Evolutionary conservation across 2,888 invertebrate genomes (phyloP).

Genomic region (Scaptodrosophila latifasciaeformis): DNA sequence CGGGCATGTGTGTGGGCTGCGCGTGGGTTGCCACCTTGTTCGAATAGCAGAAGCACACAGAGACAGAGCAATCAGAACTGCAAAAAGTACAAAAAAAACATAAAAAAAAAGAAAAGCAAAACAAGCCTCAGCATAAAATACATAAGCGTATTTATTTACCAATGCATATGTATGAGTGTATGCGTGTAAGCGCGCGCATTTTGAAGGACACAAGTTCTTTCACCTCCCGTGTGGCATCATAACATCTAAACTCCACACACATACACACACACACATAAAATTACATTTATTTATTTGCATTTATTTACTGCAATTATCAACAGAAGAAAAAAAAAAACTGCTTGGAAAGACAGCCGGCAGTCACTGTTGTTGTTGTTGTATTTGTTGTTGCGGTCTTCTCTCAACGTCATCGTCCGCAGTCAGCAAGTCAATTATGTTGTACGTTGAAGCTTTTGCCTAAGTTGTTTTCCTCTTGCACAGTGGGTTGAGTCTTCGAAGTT

Average conservation of each 20-base stretch:
- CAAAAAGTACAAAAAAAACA: constrained; percentile 1
- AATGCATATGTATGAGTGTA: neutral
- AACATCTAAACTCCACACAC: constrained; percentile 24
- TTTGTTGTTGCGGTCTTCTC: neutral
- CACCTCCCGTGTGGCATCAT: constrained; percentile 44
- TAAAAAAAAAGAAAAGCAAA: constrained; percentile 1
- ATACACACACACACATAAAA: constrained; percentile 28
- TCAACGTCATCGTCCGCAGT: neutral
- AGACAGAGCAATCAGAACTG: constrained; percentile 18
- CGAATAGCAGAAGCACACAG: too few relatives aligned
- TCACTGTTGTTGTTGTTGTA: neutral
- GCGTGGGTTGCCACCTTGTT: constrained; percentile 22
- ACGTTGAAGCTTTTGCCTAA: neutral
- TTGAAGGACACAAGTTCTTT: constrained; percentile 66
- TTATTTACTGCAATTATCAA: constrained; percentile 48
- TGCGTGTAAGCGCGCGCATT: constrained; percentile 49
- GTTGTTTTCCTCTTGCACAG: constrained; percentile 30
- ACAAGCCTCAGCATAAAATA: constrained; percentile 16
- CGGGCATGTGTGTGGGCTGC: constrained; percentile 19
- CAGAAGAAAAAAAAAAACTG: neutral
- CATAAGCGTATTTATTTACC: too few relatives aligned
- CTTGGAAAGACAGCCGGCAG: neutral
- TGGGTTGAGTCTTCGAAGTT: constrained; percentile 2
- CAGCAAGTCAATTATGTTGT: constrained; percentile 3
- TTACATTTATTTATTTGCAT: constrained; percentile 20